phyloP scores from a whole-genome alignment of 2,113 vertebrate species.

The Peucedramus taeniatus region DNA sequence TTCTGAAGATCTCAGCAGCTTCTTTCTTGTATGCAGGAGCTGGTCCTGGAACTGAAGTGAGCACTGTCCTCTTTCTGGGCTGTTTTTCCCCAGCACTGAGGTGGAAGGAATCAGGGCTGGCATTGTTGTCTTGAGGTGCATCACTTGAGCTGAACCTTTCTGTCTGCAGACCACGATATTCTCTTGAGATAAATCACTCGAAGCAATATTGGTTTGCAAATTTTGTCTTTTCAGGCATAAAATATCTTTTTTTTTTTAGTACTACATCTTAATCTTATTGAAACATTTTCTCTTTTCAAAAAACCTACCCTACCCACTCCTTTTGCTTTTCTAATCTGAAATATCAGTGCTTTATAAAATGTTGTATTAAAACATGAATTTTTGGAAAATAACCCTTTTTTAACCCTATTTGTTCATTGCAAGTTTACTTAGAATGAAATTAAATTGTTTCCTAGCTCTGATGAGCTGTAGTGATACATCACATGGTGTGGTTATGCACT shows the following conservation, averaged over 20 bases:
- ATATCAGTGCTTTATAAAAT: not conserved
- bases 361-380: fast-evolving
- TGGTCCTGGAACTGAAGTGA: not conserved
- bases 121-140: not conserved
- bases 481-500: not conserved
- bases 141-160: not conserved
- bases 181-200: not conserved
- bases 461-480: not conserved
- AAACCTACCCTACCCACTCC: not conserved
- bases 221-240: not conserved
- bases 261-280: not conserved
- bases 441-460: not conserved
- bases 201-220: not conserved
- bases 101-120: not conserved
- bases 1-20: not conserved
- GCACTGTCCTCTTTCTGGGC: not conserved
- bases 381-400: not conserved
- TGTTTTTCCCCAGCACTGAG: not conserved
- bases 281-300: not conserved
- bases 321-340: not conserved
- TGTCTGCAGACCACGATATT: not conserved
- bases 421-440: not conserved
- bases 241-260: not conserved
- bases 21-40: not conserved
- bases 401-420: not conserved